Conservation (phyloP, 2,797 vertebrate genomes). For the Benthosema pterotum region DNA sequence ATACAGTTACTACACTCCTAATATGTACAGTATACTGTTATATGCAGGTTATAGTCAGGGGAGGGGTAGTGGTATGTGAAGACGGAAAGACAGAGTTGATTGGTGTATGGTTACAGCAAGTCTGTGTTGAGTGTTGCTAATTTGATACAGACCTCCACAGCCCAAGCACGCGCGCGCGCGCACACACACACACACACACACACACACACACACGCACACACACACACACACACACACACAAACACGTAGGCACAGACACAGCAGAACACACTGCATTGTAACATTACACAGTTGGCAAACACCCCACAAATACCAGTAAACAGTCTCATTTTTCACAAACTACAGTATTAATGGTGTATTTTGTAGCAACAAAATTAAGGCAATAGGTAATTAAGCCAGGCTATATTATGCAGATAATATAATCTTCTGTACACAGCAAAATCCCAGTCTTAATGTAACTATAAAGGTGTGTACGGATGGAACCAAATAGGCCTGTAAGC, state of each 20-base stretch:
- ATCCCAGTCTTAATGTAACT: too few relatives aligned
- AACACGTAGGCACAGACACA: constrained; percentile 18
- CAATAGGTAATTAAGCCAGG: too few relatives aligned
- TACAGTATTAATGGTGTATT: constrained; percentile 28
- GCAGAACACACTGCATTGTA: constrained; percentile 51
- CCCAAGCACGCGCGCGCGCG: constrained; percentile 23
- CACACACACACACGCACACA: constrained; percentile 6
- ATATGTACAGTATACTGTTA: not conserved
- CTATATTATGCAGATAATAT: too few relatives aligned
- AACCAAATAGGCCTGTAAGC: too few relatives aligned
- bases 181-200: constrained; percentile 33
- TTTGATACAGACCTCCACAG: constrained; percentile 57
- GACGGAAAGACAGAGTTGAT: constrained; percentile 35
- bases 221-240: constrained; percentile 5
- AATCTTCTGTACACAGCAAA: too few relatives aligned
- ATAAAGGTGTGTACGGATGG: too few relatives aligned
- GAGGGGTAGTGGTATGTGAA: constrained; percentile 13
- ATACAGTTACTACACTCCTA: too few relatives aligned
- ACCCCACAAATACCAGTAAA: constrained; percentile 10
- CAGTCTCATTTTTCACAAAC: constrained; percentile 40
- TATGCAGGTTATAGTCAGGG: not conserved
- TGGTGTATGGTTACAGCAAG: constrained; percentile 61
- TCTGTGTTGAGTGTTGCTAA: constrained; percentile 68
- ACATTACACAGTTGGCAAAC: constrained; percentile 52
- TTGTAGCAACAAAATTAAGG: not conserved